Conservation (phyloP, 2,113 vertebrate genomes). For the Oncorhynchus nerka region DNA sequence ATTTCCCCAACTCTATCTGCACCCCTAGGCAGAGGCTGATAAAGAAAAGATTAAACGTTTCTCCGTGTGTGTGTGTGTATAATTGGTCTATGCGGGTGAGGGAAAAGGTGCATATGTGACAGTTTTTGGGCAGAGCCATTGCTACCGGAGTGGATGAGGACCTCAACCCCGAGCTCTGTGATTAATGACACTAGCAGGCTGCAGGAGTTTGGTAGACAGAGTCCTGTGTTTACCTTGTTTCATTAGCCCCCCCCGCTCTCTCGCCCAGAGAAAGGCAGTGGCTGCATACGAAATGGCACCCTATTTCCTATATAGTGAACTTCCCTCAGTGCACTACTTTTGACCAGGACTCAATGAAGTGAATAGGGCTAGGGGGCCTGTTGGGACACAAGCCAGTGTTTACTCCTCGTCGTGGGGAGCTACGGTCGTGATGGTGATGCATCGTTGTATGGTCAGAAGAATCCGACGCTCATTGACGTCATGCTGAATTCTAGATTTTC, state of each 20-base stretch:
- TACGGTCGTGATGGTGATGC: too few relatives aligned
- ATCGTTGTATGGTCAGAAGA: too few relatives aligned
- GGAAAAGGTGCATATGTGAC: conserved; percentile 43
- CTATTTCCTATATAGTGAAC: too few relatives aligned
- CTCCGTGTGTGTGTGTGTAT: background rate
- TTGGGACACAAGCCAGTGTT: too few relatives aligned
- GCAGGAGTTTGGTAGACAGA: conserved; percentile 19
- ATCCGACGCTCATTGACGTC: background rate
- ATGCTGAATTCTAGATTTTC: background rate
- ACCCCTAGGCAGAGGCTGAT: background rate
- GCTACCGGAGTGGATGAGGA: conserved; percentile 34
- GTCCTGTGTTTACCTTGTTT: conserved; percentile 1
- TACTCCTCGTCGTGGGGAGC: too few relatives aligned
- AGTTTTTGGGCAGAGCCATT: conserved; percentile 32
- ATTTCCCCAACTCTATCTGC: background rate
- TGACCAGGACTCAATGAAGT: too few relatives aligned
- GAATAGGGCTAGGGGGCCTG: too few relatives aligned
- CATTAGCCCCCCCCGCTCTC: background rate
- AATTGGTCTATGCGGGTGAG: conserved; percentile 36
- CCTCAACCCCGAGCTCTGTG: conserved; percentile 28
- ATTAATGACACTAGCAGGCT: conserved; percentile 44
- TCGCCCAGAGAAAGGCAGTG: too few relatives aligned
- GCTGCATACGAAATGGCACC: too few relatives aligned
- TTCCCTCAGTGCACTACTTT: too few relatives aligned
- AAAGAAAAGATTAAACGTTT: background rate